phyloP scores from a whole-genome alignment of 2,113 vertebrate genomes.

The Cyprinus carpio region DNA sequence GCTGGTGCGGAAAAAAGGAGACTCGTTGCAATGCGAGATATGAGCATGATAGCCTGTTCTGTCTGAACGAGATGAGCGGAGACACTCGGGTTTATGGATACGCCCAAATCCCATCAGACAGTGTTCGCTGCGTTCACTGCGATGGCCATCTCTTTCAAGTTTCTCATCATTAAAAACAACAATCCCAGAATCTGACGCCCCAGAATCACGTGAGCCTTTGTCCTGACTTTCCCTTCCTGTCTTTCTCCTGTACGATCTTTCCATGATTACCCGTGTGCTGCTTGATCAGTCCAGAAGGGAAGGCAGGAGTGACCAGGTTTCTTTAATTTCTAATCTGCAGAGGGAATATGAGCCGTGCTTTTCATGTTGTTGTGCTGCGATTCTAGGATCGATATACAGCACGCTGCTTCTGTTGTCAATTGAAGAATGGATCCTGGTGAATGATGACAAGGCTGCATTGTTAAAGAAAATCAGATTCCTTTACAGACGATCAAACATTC shows the following conservation, averaged over 20 bases:
- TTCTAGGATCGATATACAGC: constrained; percentile 5
- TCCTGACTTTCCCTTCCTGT: neutral
- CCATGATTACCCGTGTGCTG: neutral
- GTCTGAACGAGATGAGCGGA: constrained; percentile 4
- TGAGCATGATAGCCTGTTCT: constrained; percentile 31
- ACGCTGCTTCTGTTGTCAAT: neutral
- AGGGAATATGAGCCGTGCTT: neutral
- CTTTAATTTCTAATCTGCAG: neutral
- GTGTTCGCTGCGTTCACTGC: neutral
- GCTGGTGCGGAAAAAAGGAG: neutral
- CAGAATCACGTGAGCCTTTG: constrained; percentile 14
- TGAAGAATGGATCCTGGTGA: constrained; percentile 8
- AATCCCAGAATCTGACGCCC: constrained; percentile 2
- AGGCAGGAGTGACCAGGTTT: neutral
- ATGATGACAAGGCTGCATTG: neutral
- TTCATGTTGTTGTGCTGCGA: neutral
- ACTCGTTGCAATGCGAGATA: constrained; percentile 11
- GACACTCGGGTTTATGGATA: constrained; percentile 21
- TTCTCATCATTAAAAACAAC: neutral
- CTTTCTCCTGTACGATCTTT: neutral
- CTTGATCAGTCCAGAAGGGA: constrained; percentile 8
- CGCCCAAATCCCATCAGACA: constrained; percentile 26
- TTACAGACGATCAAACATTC: neutral
- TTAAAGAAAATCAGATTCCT: neutral
- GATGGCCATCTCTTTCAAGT: neutral